Conservation (phyloP, 2,888 invertebrate genomes). For the Athalia circularis region DNA sequence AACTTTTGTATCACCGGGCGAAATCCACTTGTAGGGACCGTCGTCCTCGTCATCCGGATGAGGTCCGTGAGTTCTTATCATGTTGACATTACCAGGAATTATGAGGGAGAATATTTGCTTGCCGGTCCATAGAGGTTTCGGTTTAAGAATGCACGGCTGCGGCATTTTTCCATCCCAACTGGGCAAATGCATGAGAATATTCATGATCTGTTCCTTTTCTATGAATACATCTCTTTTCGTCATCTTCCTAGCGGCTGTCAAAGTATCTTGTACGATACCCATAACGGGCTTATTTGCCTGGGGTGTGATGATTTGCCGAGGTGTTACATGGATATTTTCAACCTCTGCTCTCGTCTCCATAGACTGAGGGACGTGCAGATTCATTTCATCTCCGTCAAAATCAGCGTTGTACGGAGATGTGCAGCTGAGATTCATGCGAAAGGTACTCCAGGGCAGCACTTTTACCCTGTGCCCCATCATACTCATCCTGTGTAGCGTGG, state of each 20-base stretch:
- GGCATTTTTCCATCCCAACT: slow-evolving; percentile 99
- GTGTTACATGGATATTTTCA: slow-evolving; percentile 97
- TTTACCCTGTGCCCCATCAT: slow-evolving; percentile 99
- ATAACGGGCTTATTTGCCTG: slow-evolving; percentile 99
- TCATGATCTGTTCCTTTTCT: slow-evolving; percentile 99
- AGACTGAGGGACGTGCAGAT: slow-evolving; percentile 98
- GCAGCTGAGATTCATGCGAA: slow-evolving; percentile 98
- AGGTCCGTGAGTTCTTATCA: slow-evolving; percentile 97
- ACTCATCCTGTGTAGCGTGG: slow-evolving; percentile 99
- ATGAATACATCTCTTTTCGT: slow-evolving; percentile 99
- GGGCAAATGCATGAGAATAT: slow-evolving; percentile 98
- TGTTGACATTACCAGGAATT: slow-evolving; percentile 98
- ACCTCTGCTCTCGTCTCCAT: slow-evolving; percentile 99
- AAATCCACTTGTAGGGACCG: slow-evolving; percentile 99
- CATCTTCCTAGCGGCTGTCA: slow-evolving; percentile 99
- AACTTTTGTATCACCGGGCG: slow-evolving; percentile 99
- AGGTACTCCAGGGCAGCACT: slow-evolving; percentile 99
- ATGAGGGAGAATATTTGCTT: slow-evolving; percentile 98
- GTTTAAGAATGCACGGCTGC: slow-evolving; percentile 96
- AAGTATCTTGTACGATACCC: slow-evolving; percentile 99
- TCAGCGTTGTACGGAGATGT: slow-evolving; percentile 99
- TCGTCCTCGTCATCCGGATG: slow-evolving; percentile 99
- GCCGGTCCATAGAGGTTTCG: slow-evolving; percentile 97
- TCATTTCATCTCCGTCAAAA: slow-evolving; percentile 99
- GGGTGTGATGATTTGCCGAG: slow-evolving; percentile 98